Evolutionary conservation across 2,888 invertebrate species (phyloP), one percentile per base, ranked within the genome.

Genomic region (Harpagoxenus sublaevis): DNA sequence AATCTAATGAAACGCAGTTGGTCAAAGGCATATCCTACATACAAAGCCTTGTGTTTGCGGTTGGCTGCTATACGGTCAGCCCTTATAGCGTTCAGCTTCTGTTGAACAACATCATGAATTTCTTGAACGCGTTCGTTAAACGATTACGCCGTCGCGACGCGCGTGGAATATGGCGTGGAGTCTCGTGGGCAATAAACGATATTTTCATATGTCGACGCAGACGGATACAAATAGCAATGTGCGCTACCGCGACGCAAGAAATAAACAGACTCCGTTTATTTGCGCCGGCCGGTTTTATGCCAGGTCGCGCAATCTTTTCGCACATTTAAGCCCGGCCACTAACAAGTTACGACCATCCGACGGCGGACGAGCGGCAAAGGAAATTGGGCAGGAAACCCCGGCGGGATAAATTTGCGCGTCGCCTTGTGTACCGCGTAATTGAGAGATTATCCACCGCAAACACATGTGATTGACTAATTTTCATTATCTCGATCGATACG

Each of bases 401-500:
- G 10, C 28, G 42, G 6, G 77, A 48, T 28, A 42, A 71, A 71
- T 71, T 79, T 71, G 55, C 42, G n/a, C 28, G 8, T 28, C 31
- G 31, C 45, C 71, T 57, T 23, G 45, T 45, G 45, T 71, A 57
- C 23, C 18, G 45, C 18, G 45, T 48, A 57, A 81, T 73, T 71
- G 73, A 23, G 39, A 5, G 35, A 81, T 73, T 35, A 73, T 48
- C 18, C 39, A 12, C 42, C 39, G 48, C 45, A 57, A 71, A 60
- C 73, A 48, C 57, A 48, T n/a, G 15, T 73, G 48, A 81, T 81
- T 73, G 79, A 73, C 73, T 60, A 81, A 81, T 81, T 73, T 81
- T 73, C 79, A 81, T 81, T 73, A 81, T 48, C 71, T 48, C 73
- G 35, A 48, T 81, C 60, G 60, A 73, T 81, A 53, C 15, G n/a